Percentiles rank a stretch among this genome's conserved stretches.
Evolutionary conservation across 2,888 invertebrate species (phyloP).

Genomic region (Ommatoiulus sabulosus): DNA sequence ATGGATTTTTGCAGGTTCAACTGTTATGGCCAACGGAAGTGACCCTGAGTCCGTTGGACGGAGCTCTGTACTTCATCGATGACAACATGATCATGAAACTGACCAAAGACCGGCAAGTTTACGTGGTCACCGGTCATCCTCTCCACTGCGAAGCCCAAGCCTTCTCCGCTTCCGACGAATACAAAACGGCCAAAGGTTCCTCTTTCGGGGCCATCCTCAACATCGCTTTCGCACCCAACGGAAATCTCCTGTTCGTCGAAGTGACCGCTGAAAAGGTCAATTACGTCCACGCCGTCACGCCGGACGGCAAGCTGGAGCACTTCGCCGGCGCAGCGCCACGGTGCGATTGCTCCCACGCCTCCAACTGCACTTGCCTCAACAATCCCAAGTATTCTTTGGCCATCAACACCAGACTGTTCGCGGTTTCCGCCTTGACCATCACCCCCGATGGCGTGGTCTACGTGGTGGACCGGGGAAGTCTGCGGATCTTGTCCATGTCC

Average conservation of each 20-base stretch:
- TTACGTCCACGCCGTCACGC: conserved; percentile 88
- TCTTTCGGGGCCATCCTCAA: conserved; percentile 92
- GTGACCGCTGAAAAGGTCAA: conserved; percentile 96
- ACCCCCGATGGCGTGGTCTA: conserved; percentile 95
- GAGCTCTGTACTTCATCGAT: conserved; percentile 94
- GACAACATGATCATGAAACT: conserved; percentile 74
- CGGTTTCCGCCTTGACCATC: conserved; percentile 91
- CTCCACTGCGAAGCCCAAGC: conserved; percentile 80
- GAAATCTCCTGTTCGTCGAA: conserved; percentile 93
- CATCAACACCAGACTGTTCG: conserved; percentile 92
- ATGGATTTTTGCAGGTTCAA: conserved; percentile 77
- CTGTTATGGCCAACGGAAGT: conserved; percentile 96
- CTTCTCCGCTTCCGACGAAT: conserved; percentile 74
- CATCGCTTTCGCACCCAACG: conserved; percentile 91
- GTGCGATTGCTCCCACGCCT: conserved; percentile 88
- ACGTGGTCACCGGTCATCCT: conserved; percentile 91
- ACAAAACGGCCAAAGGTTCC: conserved; percentile 90
- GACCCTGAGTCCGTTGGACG: conserved; percentile 93
- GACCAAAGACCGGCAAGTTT: conserved; percentile 66
- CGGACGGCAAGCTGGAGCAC: conserved; percentile 92
- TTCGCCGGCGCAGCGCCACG: conserved; percentile 93
- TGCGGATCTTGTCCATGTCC: conserved; percentile 65
- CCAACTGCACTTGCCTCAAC: conserved; percentile 72
- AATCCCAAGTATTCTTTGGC: conserved; percentile 80
- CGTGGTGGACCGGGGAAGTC: conserved; percentile 88